Base-by-base conservation (phyloP, 64 coral and sea anemone genomes). In the Pocillopora damicornis region DNA sequence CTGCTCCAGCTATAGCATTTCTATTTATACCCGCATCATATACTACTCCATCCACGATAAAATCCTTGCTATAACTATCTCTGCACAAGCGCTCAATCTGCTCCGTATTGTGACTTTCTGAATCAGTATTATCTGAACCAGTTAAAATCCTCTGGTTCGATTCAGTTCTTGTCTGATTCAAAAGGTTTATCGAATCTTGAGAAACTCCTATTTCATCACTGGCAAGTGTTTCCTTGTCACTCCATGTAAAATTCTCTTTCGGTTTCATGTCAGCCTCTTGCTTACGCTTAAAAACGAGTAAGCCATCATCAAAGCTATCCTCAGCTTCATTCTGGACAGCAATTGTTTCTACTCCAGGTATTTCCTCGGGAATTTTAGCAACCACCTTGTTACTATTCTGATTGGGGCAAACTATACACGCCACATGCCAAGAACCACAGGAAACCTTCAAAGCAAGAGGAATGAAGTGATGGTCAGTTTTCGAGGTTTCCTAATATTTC, bases 381-480 rank as follows among this genome's bases (percentile, higher is more conserved):
- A 9, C 22, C 11, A 7, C 42, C 42, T 51, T 51, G 42, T 58
- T 18, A 10, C 15, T 25, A 72, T 13, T 57, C 35, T 37, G 18
- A 85, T 75, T 13, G 12, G 73, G 56, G 61, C 35, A 69, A n/a
- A 97, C 88, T 16, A 89, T 76, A 84, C 94, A 97, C 23, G 94
- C 91, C 36, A 97, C 88, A 67, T 97, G 94, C 94, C 94, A 97
- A 5, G 94, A 93, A 2, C 94, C 94, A 76, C 87, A 93, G n/a
- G 91, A 83, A 79, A 97, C 94, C 94, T 97, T 20, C 13, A 63
- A 78, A 61, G 58, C 16, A 67, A 35, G 3, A 15, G 25, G 58
- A 15, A n/a, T 12, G 34, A 87, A 9, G 42, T 51, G 42, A 51
- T 51, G 42, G 7, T 51, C 42, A 51, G 42, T 51, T 51, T 51